phyloP scores from a whole-genome alignment of 2,113 vertebrate species.

The Gracilinanus agilis region DNA sequence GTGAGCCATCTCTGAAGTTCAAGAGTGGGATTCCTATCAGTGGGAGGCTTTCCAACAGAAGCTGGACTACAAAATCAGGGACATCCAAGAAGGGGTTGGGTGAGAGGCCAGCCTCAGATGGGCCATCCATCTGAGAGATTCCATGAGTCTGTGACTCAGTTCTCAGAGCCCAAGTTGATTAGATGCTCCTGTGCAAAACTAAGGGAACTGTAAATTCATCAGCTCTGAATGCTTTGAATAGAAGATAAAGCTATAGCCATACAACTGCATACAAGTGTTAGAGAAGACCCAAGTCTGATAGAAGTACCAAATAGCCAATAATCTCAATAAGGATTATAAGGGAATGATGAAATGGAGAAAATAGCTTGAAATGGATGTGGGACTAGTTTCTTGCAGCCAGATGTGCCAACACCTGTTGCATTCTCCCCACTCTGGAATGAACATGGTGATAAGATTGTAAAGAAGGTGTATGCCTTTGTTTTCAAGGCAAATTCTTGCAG shows the following conservation, averaged over 20 bases:
- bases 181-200: not conserved
- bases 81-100: not conserved
- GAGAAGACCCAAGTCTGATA: not conserved
- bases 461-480: not conserved
- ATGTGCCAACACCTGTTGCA: not conserved
- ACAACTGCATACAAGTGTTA: not conserved
- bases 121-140: not conserved
- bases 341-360: not conserved
- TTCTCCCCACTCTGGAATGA: not conserved
- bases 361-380: not conserved
- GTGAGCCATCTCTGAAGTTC: not conserved
- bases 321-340: not conserved
- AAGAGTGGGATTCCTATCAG: not conserved
- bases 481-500: not conserved
- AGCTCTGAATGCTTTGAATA: not conserved
- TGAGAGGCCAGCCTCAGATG: not conserved
- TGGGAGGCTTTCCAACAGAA: not conserved
- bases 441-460: not conserved
- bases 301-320: not conserved
- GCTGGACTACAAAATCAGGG: not conserved
- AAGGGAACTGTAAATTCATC: not conserved
- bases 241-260: not conserved
- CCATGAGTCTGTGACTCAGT: not conserved
- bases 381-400: not conserved
- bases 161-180: not conserved